Evolutionary conservation across 1,140 invertebrate species (phyloP).

Genomic region (Scaptomyza graminum): DNA sequence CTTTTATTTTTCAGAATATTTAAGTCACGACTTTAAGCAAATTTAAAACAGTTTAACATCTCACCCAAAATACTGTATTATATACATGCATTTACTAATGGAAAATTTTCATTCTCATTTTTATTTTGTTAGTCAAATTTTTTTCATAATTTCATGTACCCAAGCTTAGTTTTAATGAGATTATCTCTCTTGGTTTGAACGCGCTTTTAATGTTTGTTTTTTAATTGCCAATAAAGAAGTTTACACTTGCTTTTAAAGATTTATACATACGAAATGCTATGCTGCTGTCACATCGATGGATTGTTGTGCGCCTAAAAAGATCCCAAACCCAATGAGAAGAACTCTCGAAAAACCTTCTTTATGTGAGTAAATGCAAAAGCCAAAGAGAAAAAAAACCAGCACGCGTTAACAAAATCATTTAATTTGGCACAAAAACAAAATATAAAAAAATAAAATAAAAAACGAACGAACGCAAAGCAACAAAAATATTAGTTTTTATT

Average conservation of each 20-base stretch:
- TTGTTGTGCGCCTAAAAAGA: slow-evolving; percentile 20
- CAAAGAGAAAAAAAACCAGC: slow-evolving; percentile 47
- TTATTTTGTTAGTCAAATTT: neutral
- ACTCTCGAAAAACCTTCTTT: slow-evolving; percentile 47
- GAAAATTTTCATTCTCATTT: slow-evolving; percentile 12
- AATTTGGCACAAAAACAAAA: slow-evolving; percentile 57
- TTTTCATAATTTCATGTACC: slow-evolving; percentile 5
- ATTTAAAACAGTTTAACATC: slow-evolving; percentile 10
- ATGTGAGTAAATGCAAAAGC: slow-evolving; percentile 46
- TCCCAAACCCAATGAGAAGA: slow-evolving; percentile 10
- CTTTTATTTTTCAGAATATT: too few relatives aligned
- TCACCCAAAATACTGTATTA: neutral
- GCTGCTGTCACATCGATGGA: slow-evolving; percentile 56
- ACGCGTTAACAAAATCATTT: slow-evolving; percentile 79
- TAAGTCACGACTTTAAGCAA: too few relatives aligned
- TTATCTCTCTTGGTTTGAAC: slow-evolving; percentile 23
- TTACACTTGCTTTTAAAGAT: slow-evolving; percentile 39
- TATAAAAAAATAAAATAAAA: slow-evolving; percentile 3
- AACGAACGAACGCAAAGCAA: slow-evolving; percentile 37
- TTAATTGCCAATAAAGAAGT: slow-evolving; percentile 79
- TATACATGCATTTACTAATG: slow-evolving; percentile 8
- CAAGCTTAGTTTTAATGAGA: slow-evolving; percentile 61
- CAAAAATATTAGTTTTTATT: slow-evolving; percentile 80
- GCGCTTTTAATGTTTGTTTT: slow-evolving; percentile 56
- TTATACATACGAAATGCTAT: slow-evolving; percentile 42